Conservation (phyloP, 1,140 invertebrate species). For the Bacillus rossius region DNA sequence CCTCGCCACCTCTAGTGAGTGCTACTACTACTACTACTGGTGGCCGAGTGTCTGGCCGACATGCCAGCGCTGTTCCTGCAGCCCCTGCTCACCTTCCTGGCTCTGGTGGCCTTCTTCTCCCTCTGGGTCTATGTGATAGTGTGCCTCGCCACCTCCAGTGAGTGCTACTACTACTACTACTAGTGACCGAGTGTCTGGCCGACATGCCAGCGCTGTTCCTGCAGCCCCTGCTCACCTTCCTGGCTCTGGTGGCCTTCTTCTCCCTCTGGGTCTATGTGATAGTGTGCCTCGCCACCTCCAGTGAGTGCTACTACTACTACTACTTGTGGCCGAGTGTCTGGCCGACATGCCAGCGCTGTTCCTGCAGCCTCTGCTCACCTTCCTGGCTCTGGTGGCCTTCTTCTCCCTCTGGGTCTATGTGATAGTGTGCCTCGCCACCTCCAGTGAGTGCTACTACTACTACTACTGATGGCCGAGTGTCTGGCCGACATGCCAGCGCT, state of each 20-base stretch:
- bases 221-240: constrained; percentile 82
- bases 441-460: constrained; percentile 65
- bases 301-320: too few relatives aligned
- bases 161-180: too few relatives aligned
- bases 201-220: constrained; percentile 80
- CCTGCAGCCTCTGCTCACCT: constrained; percentile 83
- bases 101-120: constrained; percentile 69
- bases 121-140: constrained; percentile 81
- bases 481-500: constrained; percentile 77
- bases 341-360: constrained; percentile 78
- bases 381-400: constrained; percentile 69
- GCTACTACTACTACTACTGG: too few relatives aligned
- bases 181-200: too few relatives aligned
- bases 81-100: constrained; percentile 78
- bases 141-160: constrained; percentile 63
- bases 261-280: constrained; percentile 81
- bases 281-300: constrained; percentile 59
- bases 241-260: constrained; percentile 71
- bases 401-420: constrained; percentile 81
- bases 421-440: constrained; percentile 62
- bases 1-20: constrained; percentile 65
- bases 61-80: constrained; percentile 84
- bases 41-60: too few relatives aligned
- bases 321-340: too few relatives aligned
- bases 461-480: too few relatives aligned